Evolutionary conservation across 2,113 vertebrate genomes (phyloP).

Genomic region (Corythoichthys haematopterus): DNA sequence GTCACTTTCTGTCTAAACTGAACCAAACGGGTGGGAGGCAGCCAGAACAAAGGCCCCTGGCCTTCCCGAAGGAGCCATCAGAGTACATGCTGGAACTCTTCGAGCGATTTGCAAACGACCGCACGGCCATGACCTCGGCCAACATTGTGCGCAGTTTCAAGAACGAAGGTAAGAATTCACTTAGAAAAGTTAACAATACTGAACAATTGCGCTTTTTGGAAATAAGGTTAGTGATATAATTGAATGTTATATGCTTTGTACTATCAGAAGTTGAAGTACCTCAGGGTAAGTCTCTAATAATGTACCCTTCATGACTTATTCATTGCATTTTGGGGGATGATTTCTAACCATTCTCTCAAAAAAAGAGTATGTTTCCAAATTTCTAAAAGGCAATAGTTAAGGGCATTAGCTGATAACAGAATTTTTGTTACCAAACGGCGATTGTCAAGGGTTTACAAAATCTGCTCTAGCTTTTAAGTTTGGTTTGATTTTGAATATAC

Average conservation of each 20-base stretch:
- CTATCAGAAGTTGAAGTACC: neutral
- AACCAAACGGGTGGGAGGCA: slow-evolving; percentile 82
- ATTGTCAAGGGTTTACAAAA: no score
- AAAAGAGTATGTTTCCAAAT: neutral
- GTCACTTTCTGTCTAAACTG: slow-evolving; percentile 83
- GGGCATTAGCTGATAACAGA: no score
- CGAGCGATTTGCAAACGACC: slow-evolving; percentile 83
- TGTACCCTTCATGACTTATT: neutral
- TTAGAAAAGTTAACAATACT: neutral
- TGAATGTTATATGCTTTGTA: neutral
- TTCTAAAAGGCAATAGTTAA: neutral
- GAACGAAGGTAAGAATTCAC: slow-evolving; percentile 83
- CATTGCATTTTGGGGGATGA: neutral
- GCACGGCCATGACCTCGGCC: slow-evolving; percentile 79
- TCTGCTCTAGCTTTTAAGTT: no score
- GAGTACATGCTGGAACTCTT: slow-evolving; percentile 97
- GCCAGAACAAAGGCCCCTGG: slow-evolving; percentile 53
- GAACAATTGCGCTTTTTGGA: neutral
- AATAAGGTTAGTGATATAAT: neutral
- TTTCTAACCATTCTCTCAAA: neutral
- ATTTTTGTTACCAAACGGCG: no score
- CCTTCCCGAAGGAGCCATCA: slow-evolving; percentile 76
- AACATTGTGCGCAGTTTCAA: slow-evolving; percentile 93
- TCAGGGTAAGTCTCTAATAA: neutral
- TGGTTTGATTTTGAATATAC: no score